Evolutionary conservation across 2,888 invertebrate species (phyloP), one percentile per base, ranked within the genome.

Genomic region (Cerceris rybyensis): DNA sequence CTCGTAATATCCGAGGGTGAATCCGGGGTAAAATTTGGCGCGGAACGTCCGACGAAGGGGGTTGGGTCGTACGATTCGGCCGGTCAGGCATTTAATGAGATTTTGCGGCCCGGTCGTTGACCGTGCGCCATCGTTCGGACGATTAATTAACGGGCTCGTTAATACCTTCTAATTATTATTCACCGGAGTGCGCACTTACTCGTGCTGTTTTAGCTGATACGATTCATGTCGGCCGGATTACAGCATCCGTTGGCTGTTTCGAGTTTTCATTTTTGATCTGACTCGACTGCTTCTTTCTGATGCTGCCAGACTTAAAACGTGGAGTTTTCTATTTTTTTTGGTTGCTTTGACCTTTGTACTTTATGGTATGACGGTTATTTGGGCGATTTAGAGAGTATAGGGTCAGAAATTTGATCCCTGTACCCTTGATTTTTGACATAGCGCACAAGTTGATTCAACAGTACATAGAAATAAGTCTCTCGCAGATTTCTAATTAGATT

Each of bases 101-200:
- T 82, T 79, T 81, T 39, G 75, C 61, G 60, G 68, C n/a, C 17
- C 52, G 69, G 59, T 67, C 73, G 66, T 81, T 80, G 76, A 73
- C 75, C 74, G 59, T 67, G 46, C 70, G 9, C 46, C 67, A 14
- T 66, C 58, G 52, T 65, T 71, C 74, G 74, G 61, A 43, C 81
- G 77, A 83, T 83, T 77, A 83, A 83, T 83, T 83, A 83, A 75
- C 75, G 69, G 54, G 59, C 75, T 75, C 75, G 74, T 79, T 83
- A 81, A 83, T 83, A 70, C 72, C 59, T 64, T 49, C 57, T 70
- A 77, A 81, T 83, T 73, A 79, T 83, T 83, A 70, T 70, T 67
- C 76, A 43, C 16, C 73, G 49, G 52, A 41, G 60, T 57, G 66
- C 58, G 41, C 57, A 79, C 70, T 73, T 79, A 13, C 14, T 41